These are phyloP conservation scores for Montipora capitata DNA, from an alignment of 92 coral and sea anemone species.

Conservation along the genomic window DNA sequence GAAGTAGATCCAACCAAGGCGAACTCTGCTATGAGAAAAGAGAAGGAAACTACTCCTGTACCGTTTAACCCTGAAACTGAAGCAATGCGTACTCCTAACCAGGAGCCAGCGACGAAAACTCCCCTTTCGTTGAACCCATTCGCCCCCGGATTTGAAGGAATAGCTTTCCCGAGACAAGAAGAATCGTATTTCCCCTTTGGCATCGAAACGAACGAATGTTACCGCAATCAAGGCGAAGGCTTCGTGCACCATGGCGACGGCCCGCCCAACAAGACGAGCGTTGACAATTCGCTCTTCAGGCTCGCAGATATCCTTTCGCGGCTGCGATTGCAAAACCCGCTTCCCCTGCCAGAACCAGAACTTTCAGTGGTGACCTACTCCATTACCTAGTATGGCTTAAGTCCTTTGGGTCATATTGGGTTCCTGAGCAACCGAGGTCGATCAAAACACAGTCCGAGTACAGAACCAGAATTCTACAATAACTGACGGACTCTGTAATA, in stretches of 20 bases:
- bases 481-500: no score
- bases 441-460: no score
- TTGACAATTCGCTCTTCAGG: conserved; percentile 20
- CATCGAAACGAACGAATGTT: background rate
- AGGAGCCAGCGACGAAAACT: background rate
- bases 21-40: background rate
- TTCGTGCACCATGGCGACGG: no score
- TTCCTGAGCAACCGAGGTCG: no score
- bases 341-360: conserved; percentile 73
- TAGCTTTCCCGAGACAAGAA: background rate
- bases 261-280: background rate
- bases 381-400: conserved; percentile 60
- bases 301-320: conserved; percentile 60
- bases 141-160: background rate
- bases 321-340: conserved; percentile 18
- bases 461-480: no score
- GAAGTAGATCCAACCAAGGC: background rate
- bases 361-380: conserved; percentile 59
- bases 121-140: background rate
- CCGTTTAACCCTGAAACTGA: background rate
- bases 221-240: background rate
- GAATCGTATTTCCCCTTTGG: background rate
- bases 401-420: conserved; percentile 36
- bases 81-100: background rate
- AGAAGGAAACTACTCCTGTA: background rate